phyloP scores from a whole-genome alignment of 2,888 invertebrate genomes.

The Drosophila picticornis region DNA sequence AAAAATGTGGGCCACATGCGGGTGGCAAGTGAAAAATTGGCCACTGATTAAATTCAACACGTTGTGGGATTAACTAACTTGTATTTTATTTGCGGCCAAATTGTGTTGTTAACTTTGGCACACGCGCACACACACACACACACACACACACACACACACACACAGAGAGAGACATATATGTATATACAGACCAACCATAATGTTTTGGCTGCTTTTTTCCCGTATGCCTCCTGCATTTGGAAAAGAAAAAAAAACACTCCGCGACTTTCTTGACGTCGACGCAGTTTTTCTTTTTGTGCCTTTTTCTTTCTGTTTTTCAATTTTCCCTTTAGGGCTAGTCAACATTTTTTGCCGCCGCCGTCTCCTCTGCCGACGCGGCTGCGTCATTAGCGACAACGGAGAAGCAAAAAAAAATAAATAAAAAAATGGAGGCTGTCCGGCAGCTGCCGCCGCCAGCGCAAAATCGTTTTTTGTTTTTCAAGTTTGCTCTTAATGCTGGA shows the following conservation, averaged over 20 bases:
- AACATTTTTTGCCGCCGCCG: slow-evolving; percentile 55
- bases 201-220: slow-evolving; percentile 22
- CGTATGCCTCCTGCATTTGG: slow-evolving; percentile 22
- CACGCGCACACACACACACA: slow-evolving; percentile 13
- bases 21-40: slow-evolving; percentile 73
- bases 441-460: slow-evolving; percentile 62
- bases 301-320: slow-evolving; percentile 52
- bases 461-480: slow-evolving; percentile 73
- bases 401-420: slow-evolving; percentile 15
- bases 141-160: slow-evolving; percentile 2
- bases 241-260: slow-evolving; percentile 18
- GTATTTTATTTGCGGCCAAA: slow-evolving; percentile 79
- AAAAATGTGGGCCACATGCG: slow-evolving; percentile 30
- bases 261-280: slow-evolving; percentile 42
- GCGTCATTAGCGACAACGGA: slow-evolving; percentile 68
- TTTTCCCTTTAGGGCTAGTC: slow-evolving; percentile 72
- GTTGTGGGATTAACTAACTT: slow-evolving; percentile 80
- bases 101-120: slow-evolving; percentile 75
- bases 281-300: slow-evolving; percentile 5
- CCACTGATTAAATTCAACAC: slow-evolving; percentile 81
- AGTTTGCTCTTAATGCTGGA: slow-evolving; percentile 48
- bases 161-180: slow-evolving; percentile 18
- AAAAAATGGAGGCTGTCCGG: slow-evolving; percentile 21
- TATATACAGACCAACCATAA: slow-evolving; percentile 61
- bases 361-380: slow-evolving; percentile 19